Percentiles rank a stretch among this genome's conserved stretches.
phyloP scores from a whole-genome alignment of 1,140 invertebrate genomes.

The Anagrus nilaparvatae region DNA sequence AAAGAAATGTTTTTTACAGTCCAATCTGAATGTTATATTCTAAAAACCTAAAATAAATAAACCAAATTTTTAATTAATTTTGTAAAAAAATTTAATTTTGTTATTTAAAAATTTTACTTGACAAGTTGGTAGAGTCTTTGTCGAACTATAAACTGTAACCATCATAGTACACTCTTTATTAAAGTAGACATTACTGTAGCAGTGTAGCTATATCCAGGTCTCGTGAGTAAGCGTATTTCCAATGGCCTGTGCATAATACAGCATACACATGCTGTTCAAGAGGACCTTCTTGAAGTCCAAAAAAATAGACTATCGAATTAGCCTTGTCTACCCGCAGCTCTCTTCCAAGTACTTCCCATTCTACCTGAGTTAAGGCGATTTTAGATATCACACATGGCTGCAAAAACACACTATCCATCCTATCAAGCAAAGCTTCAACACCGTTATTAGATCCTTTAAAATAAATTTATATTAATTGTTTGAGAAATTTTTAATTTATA shows the following conservation, averaged over 20 bases:
- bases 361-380: slow-evolving; percentile 64
- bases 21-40: slow-evolving; percentile 53
- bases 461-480: slow-evolving; percentile 4
- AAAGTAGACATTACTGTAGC: slow-evolving; percentile 64
- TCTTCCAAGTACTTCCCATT: slow-evolving; percentile 72
- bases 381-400: slow-evolving; percentile 53
- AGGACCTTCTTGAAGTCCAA: slow-evolving; percentile 67
- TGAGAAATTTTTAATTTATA: not conserved
- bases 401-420: slow-evolving; percentile 43
- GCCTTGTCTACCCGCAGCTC: slow-evolving; percentile 68
- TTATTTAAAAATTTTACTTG: slow-evolving; percentile 36
- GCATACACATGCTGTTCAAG: slow-evolving; percentile 77
- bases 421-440: slow-evolving; percentile 39
- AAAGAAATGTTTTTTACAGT: slow-evolving; percentile 56
- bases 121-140: slow-evolving; percentile 69
- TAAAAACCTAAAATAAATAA: slow-evolving; percentile 51
- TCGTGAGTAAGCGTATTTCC: slow-evolving; percentile 59
- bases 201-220: slow-evolving; percentile 67
- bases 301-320: slow-evolving; percentile 68
- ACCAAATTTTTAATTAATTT: no score
- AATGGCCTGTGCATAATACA: slow-evolving; percentile 55
- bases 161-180: slow-evolving; percentile 77
- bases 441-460: slow-evolving; percentile 40
- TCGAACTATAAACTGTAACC: slow-evolving; percentile 82
- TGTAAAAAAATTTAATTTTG: slow-evolving; percentile 2